A percentile compares a stretch with the other conserved stretches of the same genome.
These are phyloP conservation scores for Notodonta ziczac DNA, from an alignment of 2,888 invertebrate genomes.

Conservation along the genomic window DNA sequence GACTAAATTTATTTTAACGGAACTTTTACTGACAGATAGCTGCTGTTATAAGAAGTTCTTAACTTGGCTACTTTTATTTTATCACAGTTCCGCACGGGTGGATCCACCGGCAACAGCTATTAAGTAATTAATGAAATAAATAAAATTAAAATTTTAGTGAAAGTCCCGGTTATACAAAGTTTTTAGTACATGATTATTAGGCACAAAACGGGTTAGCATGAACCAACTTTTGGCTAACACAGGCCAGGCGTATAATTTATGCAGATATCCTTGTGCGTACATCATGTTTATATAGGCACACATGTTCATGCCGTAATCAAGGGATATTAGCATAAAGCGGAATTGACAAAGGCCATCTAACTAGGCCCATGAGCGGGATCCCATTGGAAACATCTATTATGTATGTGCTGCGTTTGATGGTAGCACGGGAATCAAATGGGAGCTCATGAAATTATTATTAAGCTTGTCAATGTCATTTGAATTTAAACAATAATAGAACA, in stretches of 20 bases:
- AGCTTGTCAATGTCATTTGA: background rate
- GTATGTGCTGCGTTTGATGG: conserved; percentile 6
- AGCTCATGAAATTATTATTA: background rate
- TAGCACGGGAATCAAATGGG: background rate
- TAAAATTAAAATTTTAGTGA: too few relatives aligned
- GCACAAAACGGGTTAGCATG: background rate
- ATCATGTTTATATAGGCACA: conserved; percentile 17
- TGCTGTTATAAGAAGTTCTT: too few relatives aligned
- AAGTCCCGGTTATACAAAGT: background rate
- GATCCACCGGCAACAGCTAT: too few relatives aligned
- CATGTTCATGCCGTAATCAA: conserved; percentile 44
- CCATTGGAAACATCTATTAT: conserved; percentile 41
- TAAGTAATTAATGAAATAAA: too few relatives aligned
- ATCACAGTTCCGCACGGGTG: too few relatives aligned
- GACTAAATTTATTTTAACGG: too few relatives aligned
- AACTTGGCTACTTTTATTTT: too few relatives aligned
- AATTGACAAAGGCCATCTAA: conserved; percentile 51
- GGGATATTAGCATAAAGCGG: conserved; percentile 47
- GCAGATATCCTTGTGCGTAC: conserved; percentile 21
- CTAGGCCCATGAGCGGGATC: conserved; percentile 35
- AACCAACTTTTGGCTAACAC: background rate
- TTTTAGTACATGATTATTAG: background rate
- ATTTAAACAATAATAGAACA: background rate
- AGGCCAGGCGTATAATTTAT: conserved; percentile 18
- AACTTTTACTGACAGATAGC: too few relatives aligned